A percentile compares a stretch with the other conserved stretches of the same genome.
Conservation (phyloP, 2,797 vertebrate species). For the Cygnus olor region DNA sequence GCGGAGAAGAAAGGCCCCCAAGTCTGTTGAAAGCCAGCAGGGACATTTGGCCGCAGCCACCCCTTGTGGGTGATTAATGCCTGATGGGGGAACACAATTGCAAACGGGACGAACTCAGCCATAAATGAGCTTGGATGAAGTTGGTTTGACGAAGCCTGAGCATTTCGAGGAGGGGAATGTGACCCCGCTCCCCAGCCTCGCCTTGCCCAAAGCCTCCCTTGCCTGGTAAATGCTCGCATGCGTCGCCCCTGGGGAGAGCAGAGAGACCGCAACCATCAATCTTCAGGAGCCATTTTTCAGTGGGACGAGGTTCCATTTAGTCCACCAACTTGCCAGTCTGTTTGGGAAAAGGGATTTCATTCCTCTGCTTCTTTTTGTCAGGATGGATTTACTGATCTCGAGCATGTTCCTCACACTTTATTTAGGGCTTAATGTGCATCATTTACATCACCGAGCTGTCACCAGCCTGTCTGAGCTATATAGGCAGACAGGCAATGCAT, state of each 20-base stretch:
- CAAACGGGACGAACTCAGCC: neutral
- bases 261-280: neutral
- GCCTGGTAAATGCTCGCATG: neutral
- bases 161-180: neutral
- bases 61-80: neutral
- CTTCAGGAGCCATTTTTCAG: conserved; percentile 2
- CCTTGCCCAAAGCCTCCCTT: neutral
- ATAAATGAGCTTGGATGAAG: neutral
- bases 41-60: conserved; percentile 17
- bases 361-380: conserved; percentile 51
- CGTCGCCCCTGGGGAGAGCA: neutral
- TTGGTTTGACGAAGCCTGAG: neutral
- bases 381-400: conserved; percentile 63
- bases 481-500: conserved; percentile 13
- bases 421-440: conserved; percentile 50
- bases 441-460: conserved; percentile 50
- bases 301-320: neutral
- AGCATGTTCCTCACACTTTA: conserved; percentile 59
- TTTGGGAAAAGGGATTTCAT: conserved; percentile 52
- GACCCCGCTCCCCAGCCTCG: neutral
- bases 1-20: neutral
- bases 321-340: conserved; percentile 4
- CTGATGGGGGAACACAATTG: neutral
- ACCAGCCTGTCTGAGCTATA: conserved; percentile 41
- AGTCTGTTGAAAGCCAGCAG: conserved; percentile 8